Percentiles rank a stretch among this genome's conserved stretches.
phyloP scores from a whole-genome alignment of 1,140 invertebrate genomes.

The Drosophila parvula region DNA sequence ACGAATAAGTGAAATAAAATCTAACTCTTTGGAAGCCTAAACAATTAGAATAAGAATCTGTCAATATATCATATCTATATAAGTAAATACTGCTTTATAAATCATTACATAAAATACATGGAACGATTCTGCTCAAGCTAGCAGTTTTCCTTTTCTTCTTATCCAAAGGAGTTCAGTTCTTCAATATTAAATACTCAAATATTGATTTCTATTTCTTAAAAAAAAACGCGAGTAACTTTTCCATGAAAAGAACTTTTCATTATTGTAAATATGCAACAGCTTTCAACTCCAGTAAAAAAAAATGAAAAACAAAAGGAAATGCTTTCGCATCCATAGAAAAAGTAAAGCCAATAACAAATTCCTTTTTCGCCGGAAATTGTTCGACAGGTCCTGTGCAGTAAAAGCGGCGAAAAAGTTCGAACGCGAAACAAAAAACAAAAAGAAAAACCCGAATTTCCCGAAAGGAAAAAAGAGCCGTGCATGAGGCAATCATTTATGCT shows the following conservation, averaged over 20 bases:
- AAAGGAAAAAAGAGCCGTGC: slow-evolving; percentile 8
- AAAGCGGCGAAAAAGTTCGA: slow-evolving; percentile 34
- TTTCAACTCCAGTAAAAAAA: slow-evolving; percentile 5
- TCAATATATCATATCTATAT: too few relatives aligned
- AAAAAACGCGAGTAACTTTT: background rate
- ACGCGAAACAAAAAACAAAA: slow-evolving; percentile 8
- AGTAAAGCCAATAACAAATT: slow-evolving; percentile 58
- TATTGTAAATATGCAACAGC: slow-evolving; percentile 62
- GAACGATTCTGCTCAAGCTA: background rate
- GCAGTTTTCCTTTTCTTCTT: too few relatives aligned
- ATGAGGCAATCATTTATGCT: slow-evolving; percentile 54
- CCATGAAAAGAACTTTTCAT: slow-evolving; percentile 49
- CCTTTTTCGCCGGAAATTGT: slow-evolving; percentile 49
- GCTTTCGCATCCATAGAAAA: slow-evolving; percentile 9
- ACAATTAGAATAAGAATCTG: too few relatives aligned
- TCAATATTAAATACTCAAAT: background rate
- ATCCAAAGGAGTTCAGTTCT: background rate
- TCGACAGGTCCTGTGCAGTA: slow-evolving; percentile 33
- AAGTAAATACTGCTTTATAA: too few relatives aligned
- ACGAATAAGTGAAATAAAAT: background rate
- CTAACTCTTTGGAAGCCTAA: background rate
- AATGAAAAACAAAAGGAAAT: slow-evolving; percentile 30
- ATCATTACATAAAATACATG: background rate
- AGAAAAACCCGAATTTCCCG: slow-evolving; percentile 4
- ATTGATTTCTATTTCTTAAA: slow-evolving; percentile 1